A percentile compares a stretch with the other conserved stretches of the same genome.
phyloP scores from a whole-genome alignment of 2,797 vertebrate species.

The Delichon dasypus region DNA sequence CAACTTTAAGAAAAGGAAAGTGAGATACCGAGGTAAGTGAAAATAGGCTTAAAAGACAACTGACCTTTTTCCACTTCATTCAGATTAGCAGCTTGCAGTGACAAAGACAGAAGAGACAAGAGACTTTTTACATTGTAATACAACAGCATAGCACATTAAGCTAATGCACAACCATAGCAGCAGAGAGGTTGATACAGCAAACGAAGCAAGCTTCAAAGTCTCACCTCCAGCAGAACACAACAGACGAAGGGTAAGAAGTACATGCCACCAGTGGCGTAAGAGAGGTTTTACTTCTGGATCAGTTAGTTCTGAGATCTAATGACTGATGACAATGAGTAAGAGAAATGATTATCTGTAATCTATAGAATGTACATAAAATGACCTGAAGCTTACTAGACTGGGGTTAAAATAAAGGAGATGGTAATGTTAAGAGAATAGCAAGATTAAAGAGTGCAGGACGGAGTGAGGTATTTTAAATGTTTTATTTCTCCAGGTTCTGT shows the following conservation, averaged over 20 bases:
- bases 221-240: conserved; percentile 69
- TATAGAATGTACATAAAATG: conserved; percentile 16
- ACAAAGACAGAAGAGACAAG: conserved; percentile 88
- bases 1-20: conserved; percentile 66
- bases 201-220: conserved; percentile 53
- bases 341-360: conserved; percentile 42
- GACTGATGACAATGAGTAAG: conserved; percentile 34
- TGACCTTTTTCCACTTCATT: conserved; percentile 99
- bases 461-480: neutral
- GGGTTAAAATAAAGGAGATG: conserved; percentile 35
- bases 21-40: conserved; percentile 64
- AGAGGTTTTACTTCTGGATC: neutral
- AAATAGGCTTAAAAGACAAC: conserved; percentile 85
- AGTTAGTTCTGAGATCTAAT: neutral
- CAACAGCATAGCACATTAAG: conserved; percentile 76
- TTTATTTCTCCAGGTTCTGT: neutral
- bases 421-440: conserved; percentile 2
- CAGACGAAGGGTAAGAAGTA: conserved; percentile 42
- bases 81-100: conserved; percentile 96
- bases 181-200: conserved; percentile 64
- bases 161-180: conserved; percentile 69
- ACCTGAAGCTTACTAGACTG: neutral
- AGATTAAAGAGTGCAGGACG: conserved; percentile 45
- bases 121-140: conserved; percentile 82
- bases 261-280: neutral